Evolutionary conservation across 2,797 vertebrate genomes (phyloP), one percentile per base, ranked within the genome.

Genomic region (Cetoscarus ocellatus): DNA sequence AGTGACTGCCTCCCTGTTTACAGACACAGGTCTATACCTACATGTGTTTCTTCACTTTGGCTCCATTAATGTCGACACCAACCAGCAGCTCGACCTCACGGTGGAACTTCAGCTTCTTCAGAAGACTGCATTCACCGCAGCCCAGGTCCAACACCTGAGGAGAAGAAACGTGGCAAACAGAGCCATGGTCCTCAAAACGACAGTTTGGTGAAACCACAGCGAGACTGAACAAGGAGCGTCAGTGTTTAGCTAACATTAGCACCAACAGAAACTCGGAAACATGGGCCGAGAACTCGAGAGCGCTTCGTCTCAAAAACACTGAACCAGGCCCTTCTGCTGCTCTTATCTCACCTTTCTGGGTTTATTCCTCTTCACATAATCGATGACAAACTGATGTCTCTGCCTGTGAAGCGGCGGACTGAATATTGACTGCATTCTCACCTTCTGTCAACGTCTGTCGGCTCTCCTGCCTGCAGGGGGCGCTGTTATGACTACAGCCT

Each of bases 91-190:
- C 93, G 56, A 97, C 83, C 58, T 94, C 94, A 35, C 87, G 93
- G 75, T 92, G 94, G 83, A 95, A 96, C 90, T 91, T 95, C 8
- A 99, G 93, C 77, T 87, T 95, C 75, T 92, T 87, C 3, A 99
- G 90, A 35, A 99, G 95, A 0, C 53, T 75, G 71, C 96, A 95
- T 8, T 96, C 94, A 11, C 91, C 86, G 84, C 97, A 99, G 9
- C 98, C 98, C 77, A 99, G 80, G 80, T 99, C 98, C 61, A 93
- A 92, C 77, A 99, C 96, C 98, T 99, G 87, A 18, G 7, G 52
- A 55, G 10, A 14, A 17, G 17, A 15, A 0, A 11, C 5, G 5
- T 36, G 17, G 9, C n/a, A 0, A 9, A 39, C 14, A 2, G 14
- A 59, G 34, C 34, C 34, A 2, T 3, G 44, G 80, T 10, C 13